These are phyloP conservation scores for Fistularia tabacaria DNA, from an alignment of 2,797 vertebrate species.

Conservation along the genomic window DNA sequence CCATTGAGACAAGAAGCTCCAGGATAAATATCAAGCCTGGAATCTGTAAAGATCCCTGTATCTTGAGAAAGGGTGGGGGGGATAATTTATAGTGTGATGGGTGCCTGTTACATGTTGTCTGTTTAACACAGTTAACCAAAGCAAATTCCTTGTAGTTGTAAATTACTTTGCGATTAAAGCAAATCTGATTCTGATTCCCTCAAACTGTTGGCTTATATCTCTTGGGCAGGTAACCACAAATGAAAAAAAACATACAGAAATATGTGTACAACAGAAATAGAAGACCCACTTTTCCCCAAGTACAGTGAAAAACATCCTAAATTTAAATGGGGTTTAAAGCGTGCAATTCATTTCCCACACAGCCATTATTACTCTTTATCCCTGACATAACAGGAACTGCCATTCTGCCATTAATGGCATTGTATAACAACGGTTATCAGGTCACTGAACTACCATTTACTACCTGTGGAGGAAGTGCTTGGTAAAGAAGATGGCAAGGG, in stretches of 20 bases:
- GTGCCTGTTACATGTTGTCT: too few species aligned
- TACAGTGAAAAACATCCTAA: conserved; percentile 52
- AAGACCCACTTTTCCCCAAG: conserved; percentile 22
- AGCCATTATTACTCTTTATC: conserved; percentile 63
- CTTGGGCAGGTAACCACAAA: conserved; percentile 40
- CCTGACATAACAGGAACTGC: conserved; percentile 51
- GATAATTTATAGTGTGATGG: conserved; percentile 58
- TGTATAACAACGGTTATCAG: conserved; percentile 39
- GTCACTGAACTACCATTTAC: conserved; percentile 33
- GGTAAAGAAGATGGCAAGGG: conserved; percentile 1
- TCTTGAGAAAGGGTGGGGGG: conserved; percentile 16
- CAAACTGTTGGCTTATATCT: conserved; percentile 42
- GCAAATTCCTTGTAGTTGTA: too few species aligned
- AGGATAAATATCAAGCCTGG: too few species aligned
- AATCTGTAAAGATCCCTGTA: too few species aligned
- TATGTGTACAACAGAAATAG: conserved; percentile 6
- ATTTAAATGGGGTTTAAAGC: conserved; percentile 64
- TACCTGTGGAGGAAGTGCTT: conserved; percentile 44
- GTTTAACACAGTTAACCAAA: too few species aligned
- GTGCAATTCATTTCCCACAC: conserved; percentile 60
- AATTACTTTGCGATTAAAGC: too few species aligned
- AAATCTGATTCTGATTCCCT: too few species aligned
- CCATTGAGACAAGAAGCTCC: conserved; percentile 6
- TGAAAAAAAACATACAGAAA: conserved; percentile 19
- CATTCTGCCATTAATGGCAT: conserved; percentile 49